Evolutionary conservation across 1,140 invertebrate species (phyloP), one percentile per base, ranked within the genome.

Genomic region (Drosophila carrolli): DNA sequence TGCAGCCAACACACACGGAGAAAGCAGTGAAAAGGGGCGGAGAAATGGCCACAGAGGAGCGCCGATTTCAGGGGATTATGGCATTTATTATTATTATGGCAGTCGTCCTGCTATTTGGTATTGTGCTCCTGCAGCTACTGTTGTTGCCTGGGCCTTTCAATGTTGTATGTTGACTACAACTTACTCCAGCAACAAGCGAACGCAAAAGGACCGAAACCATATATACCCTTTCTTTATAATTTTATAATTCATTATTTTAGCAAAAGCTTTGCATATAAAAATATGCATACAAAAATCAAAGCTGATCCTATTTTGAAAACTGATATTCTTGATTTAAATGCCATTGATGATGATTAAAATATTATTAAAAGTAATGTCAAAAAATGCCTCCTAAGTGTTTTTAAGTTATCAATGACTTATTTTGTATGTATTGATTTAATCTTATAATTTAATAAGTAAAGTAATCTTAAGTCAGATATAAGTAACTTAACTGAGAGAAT

Each of bases 21-120:
- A 59, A 53, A 38, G 38, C 14, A 6, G 62, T 23, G 41, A 46
- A 57, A 43, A 29, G 29, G 43, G 43, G 8, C 32, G 57, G 29
- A 59, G 29, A 38, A 51, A 65, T 50, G 59, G 54, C 47, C 54
- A 51, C 73, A 73, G 72, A 70, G 81, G 46, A 75, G 43, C 81
- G 58, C 56, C 57, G 65, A 73, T 82, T 78, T 65, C 66, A 59
- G 67, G 79, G 83, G 83, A 86, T 86, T 86, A 89, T 82, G 76
- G 83, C 83, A 83, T 86, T 86, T 83, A 82, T 88, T 86, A 85
- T 85, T 81, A 86, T 86, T 86, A 88, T 70, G 82, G 75, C 75
- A 86, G 61, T 72, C 56, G 71, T 58, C 46, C 72, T 47, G 70
- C 29, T 44, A 53, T 75, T 78, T 68, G 62, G 65, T 56, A 63